Evolutionary conservation across 2,888 invertebrate species (phyloP).

Genomic region (Aspidapion aeneum): DNA sequence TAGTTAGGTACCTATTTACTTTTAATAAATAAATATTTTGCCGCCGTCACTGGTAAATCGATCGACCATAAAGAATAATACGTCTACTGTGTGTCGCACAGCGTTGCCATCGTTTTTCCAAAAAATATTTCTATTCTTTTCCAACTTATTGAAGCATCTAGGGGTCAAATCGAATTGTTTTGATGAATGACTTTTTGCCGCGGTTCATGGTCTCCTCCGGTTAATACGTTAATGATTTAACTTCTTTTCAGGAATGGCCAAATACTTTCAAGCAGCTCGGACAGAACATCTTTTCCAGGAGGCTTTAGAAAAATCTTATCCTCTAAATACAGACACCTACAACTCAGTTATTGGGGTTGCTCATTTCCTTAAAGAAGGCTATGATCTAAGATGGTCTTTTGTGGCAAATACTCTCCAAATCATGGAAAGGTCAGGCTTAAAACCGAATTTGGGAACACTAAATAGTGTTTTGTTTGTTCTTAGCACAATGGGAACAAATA

Average conservation of each 20-base stretch:
- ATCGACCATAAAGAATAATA: no score
- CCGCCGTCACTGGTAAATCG: no score
- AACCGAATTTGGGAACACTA: constrained; percentile 66
- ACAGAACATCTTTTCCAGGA: constrained; percentile 64
- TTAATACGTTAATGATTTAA: no score
- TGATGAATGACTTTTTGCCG: no score
- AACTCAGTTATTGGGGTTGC: constrained; percentile 64
- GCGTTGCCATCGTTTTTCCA: no score
- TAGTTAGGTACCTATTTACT: no score
- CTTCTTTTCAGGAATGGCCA: constrained; percentile 70
- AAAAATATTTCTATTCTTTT: no score
- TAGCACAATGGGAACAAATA: constrained; percentile 47
- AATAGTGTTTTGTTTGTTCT: constrained; percentile 58
- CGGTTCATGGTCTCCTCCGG: no score
- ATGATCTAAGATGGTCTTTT: constrained; percentile 60
- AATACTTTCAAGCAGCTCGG: constrained; percentile 65
- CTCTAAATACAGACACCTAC: constrained; percentile 62
- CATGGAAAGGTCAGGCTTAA: constrained; percentile 56
- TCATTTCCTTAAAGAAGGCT: constrained; percentile 62
- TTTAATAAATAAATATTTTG: no score
- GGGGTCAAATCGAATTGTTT: no score
- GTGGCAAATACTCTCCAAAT: constrained; percentile 58
- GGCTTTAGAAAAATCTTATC: constrained; percentile 60
- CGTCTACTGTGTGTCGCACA: no score
- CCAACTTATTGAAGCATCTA: no score